phyloP scores from a whole-genome alignment of 2,113 vertebrate genomes.

The Trinectes maculatus region DNA sequence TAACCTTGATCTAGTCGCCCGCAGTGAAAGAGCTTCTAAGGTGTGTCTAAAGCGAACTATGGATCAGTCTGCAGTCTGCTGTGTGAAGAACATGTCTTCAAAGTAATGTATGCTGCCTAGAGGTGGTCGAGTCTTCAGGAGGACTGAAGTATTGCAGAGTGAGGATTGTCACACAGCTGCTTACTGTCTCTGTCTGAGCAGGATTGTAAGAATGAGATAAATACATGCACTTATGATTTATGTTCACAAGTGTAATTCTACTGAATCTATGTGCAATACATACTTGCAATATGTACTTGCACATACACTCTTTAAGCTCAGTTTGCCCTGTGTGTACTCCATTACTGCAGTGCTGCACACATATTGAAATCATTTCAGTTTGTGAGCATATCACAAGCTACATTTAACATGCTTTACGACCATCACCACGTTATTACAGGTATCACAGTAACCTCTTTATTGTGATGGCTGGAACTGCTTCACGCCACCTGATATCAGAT shows the following conservation, averaged over 20 bases:
- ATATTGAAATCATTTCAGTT: no score
- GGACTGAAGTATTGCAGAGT: neutral
- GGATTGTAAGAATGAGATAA: neutral
- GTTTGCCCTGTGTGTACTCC: no score
- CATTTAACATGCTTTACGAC: no score
- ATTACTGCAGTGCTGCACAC: no score
- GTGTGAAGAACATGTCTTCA: neutral
- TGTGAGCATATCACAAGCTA: no score
- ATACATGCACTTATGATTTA: neutral
- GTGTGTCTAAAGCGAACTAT: slow-evolving; percentile 24
- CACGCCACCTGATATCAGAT: no score
- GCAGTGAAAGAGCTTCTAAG: slow-evolving; percentile 33
- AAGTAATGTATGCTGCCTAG: neutral
- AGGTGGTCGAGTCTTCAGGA: slow-evolving; percentile 4
- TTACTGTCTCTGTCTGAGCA: neutral
- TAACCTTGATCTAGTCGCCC: slow-evolving; percentile 54
- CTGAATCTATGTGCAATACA: no score
- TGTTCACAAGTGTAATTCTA: slow-evolving; percentile 10
- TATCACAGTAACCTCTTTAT: no score
- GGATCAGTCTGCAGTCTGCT: slow-evolving; percentile 26
- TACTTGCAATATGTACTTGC: no score
- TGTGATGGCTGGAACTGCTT: neutral
- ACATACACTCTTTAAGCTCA: no score
- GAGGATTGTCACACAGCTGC: neutral
- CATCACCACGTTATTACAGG: no score